These are phyloP conservation scores for Centropyge bicolor DNA, from an alignment of 2,797 vertebrate species.

Conservation along the genomic window DNA sequence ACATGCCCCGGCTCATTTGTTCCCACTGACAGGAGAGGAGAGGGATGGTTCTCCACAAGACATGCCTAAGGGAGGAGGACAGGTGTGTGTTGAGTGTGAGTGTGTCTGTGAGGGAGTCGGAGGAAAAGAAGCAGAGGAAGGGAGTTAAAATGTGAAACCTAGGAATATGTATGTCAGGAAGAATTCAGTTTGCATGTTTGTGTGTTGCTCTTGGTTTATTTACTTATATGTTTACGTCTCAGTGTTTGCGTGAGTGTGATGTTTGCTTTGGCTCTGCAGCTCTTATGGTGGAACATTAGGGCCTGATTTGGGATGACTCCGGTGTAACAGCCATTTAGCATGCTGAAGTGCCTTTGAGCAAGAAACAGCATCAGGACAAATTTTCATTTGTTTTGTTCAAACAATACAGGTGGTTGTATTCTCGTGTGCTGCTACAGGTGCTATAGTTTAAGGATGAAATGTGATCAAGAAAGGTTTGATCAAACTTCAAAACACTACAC, in stretches of 20 bases:
- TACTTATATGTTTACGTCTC: constrained; percentile 25
- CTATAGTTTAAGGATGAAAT: background rate
- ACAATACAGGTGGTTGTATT: background rate
- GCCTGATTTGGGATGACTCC: constrained; percentile 19
- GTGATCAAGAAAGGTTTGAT: constrained; percentile 25
- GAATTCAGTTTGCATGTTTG: background rate
- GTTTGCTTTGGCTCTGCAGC: constrained; percentile 43
- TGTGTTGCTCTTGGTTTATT: constrained; percentile 26
- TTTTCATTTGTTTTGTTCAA: constrained; percentile 16
- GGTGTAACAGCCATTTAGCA: background rate
- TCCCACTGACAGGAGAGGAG: constrained; percentile 75
- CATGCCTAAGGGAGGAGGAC: constrained; percentile 54
- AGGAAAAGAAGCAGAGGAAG: constrained; percentile 8
- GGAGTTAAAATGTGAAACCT: constrained; percentile 33
- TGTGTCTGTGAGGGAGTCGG: constrained; percentile 25
- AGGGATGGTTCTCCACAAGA: constrained; percentile 67
- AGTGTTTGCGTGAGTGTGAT: constrained; percentile 33
- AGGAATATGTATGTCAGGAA: background rate
- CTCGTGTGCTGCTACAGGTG: constrained; percentile 10
- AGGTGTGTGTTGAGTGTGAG: constrained; percentile 56
- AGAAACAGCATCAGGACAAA: constrained; percentile 14
- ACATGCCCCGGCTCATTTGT: constrained; percentile 78
- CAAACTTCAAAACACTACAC: constrained; percentile 1
- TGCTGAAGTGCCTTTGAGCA: constrained; percentile 28
- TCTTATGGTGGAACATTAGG: constrained; percentile 35